Percentiles rank a stretch among this genome's conserved stretches.
phyloP scores from a whole-genome alignment of 2,113 vertebrate species.

The Epinephelus cyanopodus region DNA sequence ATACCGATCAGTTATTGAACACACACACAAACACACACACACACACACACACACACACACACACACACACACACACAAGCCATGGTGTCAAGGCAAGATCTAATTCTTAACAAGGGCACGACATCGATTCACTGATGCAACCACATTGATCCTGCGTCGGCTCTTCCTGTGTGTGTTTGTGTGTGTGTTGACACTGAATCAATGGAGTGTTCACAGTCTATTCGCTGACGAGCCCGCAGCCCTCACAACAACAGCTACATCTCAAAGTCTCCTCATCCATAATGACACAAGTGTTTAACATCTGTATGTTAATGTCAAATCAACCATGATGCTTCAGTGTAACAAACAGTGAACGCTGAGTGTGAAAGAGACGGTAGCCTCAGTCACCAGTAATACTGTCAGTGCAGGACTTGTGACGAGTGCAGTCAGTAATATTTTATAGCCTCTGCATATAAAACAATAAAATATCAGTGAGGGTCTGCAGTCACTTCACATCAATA shows the following conservation, averaged over 20 bases:
- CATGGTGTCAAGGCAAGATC: conserved; percentile 29
- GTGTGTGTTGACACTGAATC: conserved; percentile 19
- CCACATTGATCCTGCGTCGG: conserved; percentile 17
- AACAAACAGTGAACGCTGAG: not conserved
- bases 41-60: not conserved
- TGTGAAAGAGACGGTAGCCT: not conserved
- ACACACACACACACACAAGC: not conserved
- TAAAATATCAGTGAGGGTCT: not conserved
- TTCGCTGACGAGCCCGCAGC: not conserved
- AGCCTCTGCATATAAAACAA: not conserved
- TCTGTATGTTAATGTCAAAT: not conserved
- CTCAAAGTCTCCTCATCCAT: not conserved
- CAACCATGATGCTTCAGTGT: not conserved
- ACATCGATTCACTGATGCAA: conserved; percentile 22
- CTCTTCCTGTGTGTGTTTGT: conserved; percentile 5
- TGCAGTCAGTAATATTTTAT: not conserved
- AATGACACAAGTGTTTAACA: not conserved
- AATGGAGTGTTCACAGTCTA: conserved; percentile 10
- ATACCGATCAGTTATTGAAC: not conserved
- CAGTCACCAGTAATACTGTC: not conserved
- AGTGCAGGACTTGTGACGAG: not conserved
- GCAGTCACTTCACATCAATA: not conserved
- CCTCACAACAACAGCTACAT: not conserved
- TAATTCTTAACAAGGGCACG: conserved; percentile 24
- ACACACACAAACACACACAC: not conserved